Conservation (phyloP, 2,888 invertebrate species). For the Stenotaenia linearis region DNA sequence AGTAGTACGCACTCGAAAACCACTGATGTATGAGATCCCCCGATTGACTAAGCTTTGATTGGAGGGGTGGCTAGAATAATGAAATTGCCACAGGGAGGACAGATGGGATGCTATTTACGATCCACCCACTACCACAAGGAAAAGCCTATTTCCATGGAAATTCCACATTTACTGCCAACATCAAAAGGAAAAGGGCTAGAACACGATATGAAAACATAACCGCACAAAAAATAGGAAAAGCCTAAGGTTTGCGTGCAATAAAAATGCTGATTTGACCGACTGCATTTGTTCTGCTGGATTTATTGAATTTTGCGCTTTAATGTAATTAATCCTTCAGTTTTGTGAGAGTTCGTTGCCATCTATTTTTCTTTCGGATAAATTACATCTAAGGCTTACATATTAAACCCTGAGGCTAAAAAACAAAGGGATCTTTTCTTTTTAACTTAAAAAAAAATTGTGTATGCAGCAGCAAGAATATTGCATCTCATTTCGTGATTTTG, state of each 20-base stretch:
- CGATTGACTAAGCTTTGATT: constrained; percentile 14
- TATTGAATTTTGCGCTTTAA: not conserved
- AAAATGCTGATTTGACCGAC: not conserved
- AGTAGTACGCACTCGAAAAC: not conserved
- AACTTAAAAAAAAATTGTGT: not conserved
- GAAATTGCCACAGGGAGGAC: constrained; percentile 19
- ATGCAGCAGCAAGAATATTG: not conserved
- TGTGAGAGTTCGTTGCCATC: not conserved
- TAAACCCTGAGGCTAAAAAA: too few species aligned
- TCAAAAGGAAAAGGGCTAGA: not conserved
- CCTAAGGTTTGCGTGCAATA: not conserved
- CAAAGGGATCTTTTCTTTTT: not conserved
- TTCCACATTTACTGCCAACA: not conserved
- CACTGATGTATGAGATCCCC: constrained; percentile 15
- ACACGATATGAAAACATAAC: constrained; percentile 8
- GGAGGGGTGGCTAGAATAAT: constrained; percentile 1
- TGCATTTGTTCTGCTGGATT: not conserved
- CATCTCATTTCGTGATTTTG: not conserved
- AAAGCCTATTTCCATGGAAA: constrained; percentile 12
- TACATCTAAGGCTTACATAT: too few species aligned
- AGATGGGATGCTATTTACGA: constrained; percentile 15
- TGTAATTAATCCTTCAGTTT: not conserved
- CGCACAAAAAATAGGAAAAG: not conserved
- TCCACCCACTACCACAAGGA: not conserved
- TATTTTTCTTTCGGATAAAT: too few species aligned